Percentiles rank a stretch among this genome's conserved stretches.
Conservation (phyloP, 2,888 invertebrate genomes). For the Diarsia rubi region DNA sequence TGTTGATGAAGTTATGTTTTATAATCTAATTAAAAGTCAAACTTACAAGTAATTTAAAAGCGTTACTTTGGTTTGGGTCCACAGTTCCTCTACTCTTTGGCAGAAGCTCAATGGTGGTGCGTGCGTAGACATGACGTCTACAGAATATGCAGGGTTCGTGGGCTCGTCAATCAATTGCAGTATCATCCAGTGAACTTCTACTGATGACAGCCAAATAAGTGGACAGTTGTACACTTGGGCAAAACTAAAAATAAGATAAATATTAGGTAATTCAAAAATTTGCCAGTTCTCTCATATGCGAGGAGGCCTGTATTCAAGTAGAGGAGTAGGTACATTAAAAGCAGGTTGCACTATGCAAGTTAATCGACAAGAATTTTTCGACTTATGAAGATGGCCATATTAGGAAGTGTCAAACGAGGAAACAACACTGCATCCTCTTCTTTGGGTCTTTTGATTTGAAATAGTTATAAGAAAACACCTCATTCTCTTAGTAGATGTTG, state of each 20-base stretch:
- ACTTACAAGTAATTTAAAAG: conserved; percentile 63
- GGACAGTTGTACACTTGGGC: conserved; percentile 75
- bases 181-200: conserved; percentile 76
- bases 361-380: background rate
- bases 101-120: conserved; percentile 75
- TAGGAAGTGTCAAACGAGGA: background rate
- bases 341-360: background rate
- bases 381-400: background rate
- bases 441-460: too few relatives aligned
- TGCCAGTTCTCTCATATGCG: background rate
- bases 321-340: background rate
- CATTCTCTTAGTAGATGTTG: background rate
- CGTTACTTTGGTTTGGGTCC: conserved; percentile 50
- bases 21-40: background rate
- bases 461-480: background rate
- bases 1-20: background rate
- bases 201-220: conserved; percentile 73
- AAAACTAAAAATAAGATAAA: conserved; percentile 67
- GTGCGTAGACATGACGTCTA: conserved; percentile 64
- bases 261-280: background rate
- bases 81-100: conserved; percentile 73
- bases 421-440: background rate
- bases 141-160: conserved; percentile 76
- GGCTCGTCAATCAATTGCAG: conserved; percentile 74
- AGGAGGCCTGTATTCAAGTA: background rate